A percentile compares a stretch with the other conserved stretches of the same genome.
Conservation (phyloP, 2,113 vertebrate species). For the Sialia sialis region DNA sequence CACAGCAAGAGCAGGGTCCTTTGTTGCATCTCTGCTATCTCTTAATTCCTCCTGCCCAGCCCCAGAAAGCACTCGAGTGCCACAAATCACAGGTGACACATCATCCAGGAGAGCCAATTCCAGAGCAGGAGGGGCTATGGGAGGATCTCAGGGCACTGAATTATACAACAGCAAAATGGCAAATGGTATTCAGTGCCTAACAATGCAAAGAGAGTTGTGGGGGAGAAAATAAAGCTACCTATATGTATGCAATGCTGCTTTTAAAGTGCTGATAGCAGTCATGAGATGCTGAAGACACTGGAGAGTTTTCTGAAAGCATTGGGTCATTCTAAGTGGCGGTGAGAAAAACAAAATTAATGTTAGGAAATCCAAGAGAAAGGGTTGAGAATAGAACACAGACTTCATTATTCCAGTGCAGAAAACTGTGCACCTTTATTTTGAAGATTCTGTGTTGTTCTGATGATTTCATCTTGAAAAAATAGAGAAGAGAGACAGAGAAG, state of each 20-base stretch:
- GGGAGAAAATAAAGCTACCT: background rate
- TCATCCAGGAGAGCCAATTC: background rate
- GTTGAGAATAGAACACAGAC: background rate
- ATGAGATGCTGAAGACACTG: background rate
- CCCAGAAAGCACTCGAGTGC: background rate
- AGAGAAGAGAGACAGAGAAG: background rate
- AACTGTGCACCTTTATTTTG: background rate
- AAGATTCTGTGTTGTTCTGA: background rate
- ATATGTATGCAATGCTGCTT: fast-evolving
- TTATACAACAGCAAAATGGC: background rate
- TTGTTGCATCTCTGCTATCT: background rate
- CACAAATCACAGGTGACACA: background rate
- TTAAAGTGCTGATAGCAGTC: background rate
- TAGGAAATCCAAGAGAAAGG: background rate
- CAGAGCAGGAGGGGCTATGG: background rate
- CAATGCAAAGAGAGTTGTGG: background rate
- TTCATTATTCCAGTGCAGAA: background rate
- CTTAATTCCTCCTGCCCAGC: background rate
- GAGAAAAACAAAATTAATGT: background rate
- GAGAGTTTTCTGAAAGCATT: background rate
- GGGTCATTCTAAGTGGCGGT: background rate
- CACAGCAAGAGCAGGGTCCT: fast-evolving
- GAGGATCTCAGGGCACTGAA: background rate
- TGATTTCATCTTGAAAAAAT: background rate
- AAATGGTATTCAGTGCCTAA: background rate